Evolutionary conservation across 1,140 invertebrate genomes (phyloP).

Genomic region (Drosophila santomea): DNA sequence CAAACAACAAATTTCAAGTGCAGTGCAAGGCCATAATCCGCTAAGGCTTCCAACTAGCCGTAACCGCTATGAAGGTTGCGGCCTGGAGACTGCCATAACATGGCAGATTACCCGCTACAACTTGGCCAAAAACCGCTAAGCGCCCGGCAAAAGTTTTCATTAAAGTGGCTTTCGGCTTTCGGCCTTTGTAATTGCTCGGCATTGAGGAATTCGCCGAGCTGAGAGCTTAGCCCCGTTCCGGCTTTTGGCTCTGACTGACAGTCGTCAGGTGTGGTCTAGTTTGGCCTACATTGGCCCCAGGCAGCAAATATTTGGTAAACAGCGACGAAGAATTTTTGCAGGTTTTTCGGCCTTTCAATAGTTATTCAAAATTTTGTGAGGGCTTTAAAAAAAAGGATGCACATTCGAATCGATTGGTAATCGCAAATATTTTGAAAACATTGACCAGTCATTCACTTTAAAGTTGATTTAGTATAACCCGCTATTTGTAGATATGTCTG

Average conservation of each 20-base stretch:
- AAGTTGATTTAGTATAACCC: neutral
- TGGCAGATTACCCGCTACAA: constrained; percentile 49
- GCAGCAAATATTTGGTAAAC: neutral
- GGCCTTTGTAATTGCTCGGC: constrained; percentile 55
- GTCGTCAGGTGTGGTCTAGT: constrained; percentile 31
- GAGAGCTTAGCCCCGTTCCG: constrained; percentile 32
- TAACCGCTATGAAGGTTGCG: constrained; percentile 17
- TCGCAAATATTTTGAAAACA: neutral
- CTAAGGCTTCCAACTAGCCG: constrained; percentile 11
- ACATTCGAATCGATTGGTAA: neutral
- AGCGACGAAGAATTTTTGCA: neutral
- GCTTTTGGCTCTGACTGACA: constrained; percentile 31
- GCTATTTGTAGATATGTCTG: too few species aligned
- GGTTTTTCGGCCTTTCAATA: neutral
- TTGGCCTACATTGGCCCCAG: constrained; percentile 10
- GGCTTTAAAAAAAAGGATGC: neutral
- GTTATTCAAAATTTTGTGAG: neutral
- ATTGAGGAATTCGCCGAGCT: constrained; percentile 42
- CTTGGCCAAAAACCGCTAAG: constrained; percentile 54
- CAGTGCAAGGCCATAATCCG: constrained; percentile 52
- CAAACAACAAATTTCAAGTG: constrained; percentile 58
- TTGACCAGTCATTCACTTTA: neutral
- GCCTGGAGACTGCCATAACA: constrained; percentile 42
- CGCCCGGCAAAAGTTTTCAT: constrained; percentile 56
- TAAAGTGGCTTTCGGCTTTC: constrained; percentile 52